Evolutionary conservation across 2,113 vertebrate species (phyloP).

Genomic region (Candoia aspera): DNA sequence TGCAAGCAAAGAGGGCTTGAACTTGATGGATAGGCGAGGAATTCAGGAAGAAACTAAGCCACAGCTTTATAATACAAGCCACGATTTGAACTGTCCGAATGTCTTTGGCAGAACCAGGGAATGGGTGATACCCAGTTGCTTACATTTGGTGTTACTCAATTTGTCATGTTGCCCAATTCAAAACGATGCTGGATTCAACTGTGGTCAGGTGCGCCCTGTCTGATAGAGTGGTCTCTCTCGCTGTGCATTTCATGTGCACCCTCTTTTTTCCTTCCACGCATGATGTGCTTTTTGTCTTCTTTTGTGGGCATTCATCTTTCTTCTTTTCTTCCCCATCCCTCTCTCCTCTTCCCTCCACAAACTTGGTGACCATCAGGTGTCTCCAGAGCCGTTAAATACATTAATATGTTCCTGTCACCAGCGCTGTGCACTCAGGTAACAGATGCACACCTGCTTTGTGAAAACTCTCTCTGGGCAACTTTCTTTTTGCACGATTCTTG

Average conservation of each 20-base stretch:
- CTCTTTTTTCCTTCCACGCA: slow-evolving; percentile 2
- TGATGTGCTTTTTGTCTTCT: slow-evolving; percentile 45
- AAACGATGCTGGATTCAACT: neutral
- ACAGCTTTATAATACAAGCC: neutral
- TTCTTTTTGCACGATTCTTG: slow-evolving; percentile 81
- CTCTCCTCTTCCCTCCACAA: slow-evolving; percentile 46
- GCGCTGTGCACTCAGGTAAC: slow-evolving; percentile 98
- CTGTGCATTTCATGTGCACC: neutral
- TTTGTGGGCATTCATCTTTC: slow-evolving; percentile 41
- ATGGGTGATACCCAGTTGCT: too few species aligned
- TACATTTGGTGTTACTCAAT: neutral
- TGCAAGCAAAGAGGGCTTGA: neutral
- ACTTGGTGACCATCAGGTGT: slow-evolving; percentile 84
- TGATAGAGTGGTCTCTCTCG: neutral
- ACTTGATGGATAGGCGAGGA: neutral
- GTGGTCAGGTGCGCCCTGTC: neutral
- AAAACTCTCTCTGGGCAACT: neutral
- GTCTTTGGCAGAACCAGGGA: neutral
- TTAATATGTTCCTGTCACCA: slow-evolving; percentile 97
- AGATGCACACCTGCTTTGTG: slow-evolving; percentile 54
- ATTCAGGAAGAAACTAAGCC: neutral
- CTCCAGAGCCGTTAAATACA: slow-evolving; percentile 97
- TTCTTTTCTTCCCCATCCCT: slow-evolving; percentile 20
- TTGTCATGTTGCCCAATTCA: neutral
- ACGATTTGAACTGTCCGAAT: neutral